Base-by-base conservation (phyloP, 2,888 invertebrate species). In the Papilio protenor region DNA sequence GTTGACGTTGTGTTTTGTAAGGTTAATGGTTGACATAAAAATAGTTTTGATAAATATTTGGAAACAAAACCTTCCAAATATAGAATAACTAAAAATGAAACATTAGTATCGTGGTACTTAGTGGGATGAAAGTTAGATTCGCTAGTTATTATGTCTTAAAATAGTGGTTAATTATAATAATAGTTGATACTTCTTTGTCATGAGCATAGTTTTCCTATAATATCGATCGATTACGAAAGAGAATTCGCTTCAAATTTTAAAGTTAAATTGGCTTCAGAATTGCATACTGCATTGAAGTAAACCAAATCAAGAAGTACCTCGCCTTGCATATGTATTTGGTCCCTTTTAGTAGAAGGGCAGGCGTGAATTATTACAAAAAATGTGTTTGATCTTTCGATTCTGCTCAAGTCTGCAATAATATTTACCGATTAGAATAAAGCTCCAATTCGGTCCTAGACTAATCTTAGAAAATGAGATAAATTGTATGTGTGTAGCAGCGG, bases 171-270 rank as follows among this genome's bases (percentile, higher is more conserved):
- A 81, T 71, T 52, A 47, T 69, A 73, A 55, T 77, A 45, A 73
- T 49, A 73, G 69, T 57, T 49, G 66, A 81, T 83, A 87, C 91
- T 91, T 91, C 94, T 94, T 94, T 94, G 94, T 94, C 91, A 90
- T 89, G 86, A 86, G 85, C 88, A 90, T 92, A 92, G 90, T 92
- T 93, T 92, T 87, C 87, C 84, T 90, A 83, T 88, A 87, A 86
- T 93, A 94, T 94, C 92, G 94, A 94, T 94, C 93, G 94, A 89
- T 94, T 94, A 94, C 92, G 94, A 93, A 93, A 94, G 89, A 92
- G 89, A 85, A 87, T 88, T 88, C 85, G 85, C 86, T 87, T 87
- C 84, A 66, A 75, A 80, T 76, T 81, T 85, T 82, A 83, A 85
- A 86, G 81, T 84, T 86, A 82, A 83, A 85, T 81, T 80, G 76